phyloP scores from a whole-genome alignment of 2,888 invertebrate genomes.

The Archaeoteleia sp. region DNA sequence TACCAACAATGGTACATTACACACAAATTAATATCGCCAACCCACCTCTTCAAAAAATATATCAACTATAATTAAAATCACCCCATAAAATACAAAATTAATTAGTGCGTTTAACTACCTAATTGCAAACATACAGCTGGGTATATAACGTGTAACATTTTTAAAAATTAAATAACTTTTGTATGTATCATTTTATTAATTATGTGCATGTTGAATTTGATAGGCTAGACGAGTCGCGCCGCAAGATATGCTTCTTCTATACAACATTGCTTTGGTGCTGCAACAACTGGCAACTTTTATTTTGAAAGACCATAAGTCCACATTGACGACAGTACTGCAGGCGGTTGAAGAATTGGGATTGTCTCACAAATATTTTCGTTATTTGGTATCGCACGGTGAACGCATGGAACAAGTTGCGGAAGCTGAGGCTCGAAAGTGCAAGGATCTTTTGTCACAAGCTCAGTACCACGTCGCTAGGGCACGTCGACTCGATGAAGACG shows the following conservation, averaged over 20 bases:
- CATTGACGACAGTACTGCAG: constrained; percentile 88
- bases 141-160: too few species aligned
- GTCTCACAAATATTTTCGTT: constrained; percentile 93
- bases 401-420: constrained; percentile 86
- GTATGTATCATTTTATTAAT: too few species aligned
- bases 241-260: constrained; percentile 92
- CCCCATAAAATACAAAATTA: too few species aligned
- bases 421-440: constrained; percentile 92
- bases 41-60: too few species aligned
- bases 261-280: constrained; percentile 95
- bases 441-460: constrained; percentile 96
- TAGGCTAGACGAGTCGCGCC: constrained; percentile 94
- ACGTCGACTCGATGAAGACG: constrained; percentile 93
- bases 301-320: constrained; percentile 95
- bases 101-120: too few species aligned
- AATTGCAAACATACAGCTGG: too few species aligned
- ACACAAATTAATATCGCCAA: too few species aligned
- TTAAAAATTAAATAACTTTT: too few species aligned
- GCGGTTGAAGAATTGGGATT: constrained; percentile 96
- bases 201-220: too few species aligned
- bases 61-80: too few species aligned
- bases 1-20: too few species aligned
- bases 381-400: constrained; percentile 86
- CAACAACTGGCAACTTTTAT: constrained; percentile 93
- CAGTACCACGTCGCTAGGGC: constrained; percentile 97